Evolutionary conservation across 2,888 invertebrate species (phyloP).

Genomic region (Creontiades dilutus): DNA sequence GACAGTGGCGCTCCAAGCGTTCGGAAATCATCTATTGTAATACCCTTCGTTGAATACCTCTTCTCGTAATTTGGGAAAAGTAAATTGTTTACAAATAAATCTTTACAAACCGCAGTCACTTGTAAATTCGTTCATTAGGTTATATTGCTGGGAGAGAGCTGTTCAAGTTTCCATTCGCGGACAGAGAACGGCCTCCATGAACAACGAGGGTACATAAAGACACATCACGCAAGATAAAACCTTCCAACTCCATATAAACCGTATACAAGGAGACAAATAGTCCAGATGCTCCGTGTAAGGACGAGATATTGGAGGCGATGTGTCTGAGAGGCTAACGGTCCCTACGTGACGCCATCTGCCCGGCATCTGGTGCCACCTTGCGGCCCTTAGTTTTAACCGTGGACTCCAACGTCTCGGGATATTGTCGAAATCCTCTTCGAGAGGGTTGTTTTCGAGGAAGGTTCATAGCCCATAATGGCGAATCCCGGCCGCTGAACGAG

Average conservation of each 20-base stretch:
- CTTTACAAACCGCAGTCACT: not conserved
- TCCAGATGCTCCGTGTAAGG: not conserved
- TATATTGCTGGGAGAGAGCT: no score
- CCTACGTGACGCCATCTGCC: constrained; percentile 43
- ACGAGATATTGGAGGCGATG: constrained; percentile 42
- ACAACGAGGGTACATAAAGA: not conserved
- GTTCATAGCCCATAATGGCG: constrained; percentile 25
- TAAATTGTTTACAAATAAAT: not conserved
- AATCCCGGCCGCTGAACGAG: not conserved
- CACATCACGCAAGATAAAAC: not conserved
- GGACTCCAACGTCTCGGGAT: not conserved
- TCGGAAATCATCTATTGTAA: no score
- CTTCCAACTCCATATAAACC: not conserved
- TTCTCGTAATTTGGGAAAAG: no score
- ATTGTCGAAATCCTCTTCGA: not conserved
- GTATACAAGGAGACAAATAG: not conserved
- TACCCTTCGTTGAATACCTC: no score
- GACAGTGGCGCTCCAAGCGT: no score
- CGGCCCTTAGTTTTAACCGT: not conserved
- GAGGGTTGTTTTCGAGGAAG: not conserved
- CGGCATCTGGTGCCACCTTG: not conserved
- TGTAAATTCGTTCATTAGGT: not conserved
- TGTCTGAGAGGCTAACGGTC: constrained; percentile 17
- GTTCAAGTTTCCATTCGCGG: not conserved
- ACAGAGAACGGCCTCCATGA: not conserved